These are phyloP conservation scores for Campodea augens DNA, from an alignment of 1,140 invertebrate genomes.

Conservation along the genomic window DNA sequence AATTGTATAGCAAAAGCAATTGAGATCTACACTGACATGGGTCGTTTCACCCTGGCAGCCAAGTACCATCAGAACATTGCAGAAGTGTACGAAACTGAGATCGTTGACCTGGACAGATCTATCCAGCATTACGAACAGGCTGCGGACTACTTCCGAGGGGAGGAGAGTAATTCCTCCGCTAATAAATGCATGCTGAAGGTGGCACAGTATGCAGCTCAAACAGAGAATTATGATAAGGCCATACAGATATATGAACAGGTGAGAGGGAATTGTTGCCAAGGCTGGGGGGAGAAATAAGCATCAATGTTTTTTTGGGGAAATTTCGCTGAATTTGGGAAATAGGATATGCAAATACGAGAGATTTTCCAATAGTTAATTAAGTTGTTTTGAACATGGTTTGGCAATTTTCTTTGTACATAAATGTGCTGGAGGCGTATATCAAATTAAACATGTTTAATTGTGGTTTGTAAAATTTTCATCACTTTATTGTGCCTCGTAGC, in stretches of 20 bases:
- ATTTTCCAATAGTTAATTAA: too few relatives aligned
- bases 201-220: constrained; percentile 86
- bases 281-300: too few relatives aligned
- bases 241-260: constrained; percentile 92
- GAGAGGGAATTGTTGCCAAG: constrained; percentile 15
- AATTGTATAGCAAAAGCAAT: constrained; percentile 82
- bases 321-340: too few relatives aligned
- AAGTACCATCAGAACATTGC: constrained; percentile 96
- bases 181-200: constrained; percentile 97
- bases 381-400: too few relatives aligned
- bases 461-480: too few relatives aligned
- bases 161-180: constrained; percentile 80
- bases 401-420: too few relatives aligned
- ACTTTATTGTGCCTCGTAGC: too few relatives aligned
- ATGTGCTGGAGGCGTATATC: too few relatives aligned
- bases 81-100: constrained; percentile 89
- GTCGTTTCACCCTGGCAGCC: constrained; percentile 91
- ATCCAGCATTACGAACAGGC: constrained; percentile 93
- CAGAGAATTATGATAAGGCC: constrained; percentile 93
- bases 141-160: constrained; percentile 85
- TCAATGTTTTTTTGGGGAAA: too few relatives aligned
- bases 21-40: constrained; percentile 98
- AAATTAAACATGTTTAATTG: too few relatives aligned
- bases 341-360: too few relatives aligned
- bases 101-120: constrained; percentile 70